phyloP scores from a whole-genome alignment of 1,140 invertebrate species.

The Odontomachus brunneus region DNA sequence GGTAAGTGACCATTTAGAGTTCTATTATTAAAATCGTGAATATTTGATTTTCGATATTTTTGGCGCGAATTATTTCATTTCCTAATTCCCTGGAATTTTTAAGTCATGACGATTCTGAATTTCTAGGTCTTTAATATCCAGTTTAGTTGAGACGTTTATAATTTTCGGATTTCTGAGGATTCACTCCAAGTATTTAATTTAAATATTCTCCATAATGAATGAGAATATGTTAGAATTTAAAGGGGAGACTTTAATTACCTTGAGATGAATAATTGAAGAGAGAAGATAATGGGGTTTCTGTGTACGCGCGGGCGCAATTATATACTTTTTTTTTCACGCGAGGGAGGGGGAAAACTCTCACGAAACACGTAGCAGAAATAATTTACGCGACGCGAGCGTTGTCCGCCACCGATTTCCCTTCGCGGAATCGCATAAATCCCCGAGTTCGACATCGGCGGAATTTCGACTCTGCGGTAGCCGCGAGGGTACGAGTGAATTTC shows the following conservation, averaged over 20 bases:
- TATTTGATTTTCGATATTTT: background rate
- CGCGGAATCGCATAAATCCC: constrained; percentile 32
- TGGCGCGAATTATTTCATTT: background rate
- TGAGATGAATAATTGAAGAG: background rate
- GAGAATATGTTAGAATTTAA: background rate
- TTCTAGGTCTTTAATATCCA: background rate
- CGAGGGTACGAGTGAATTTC: constrained; percentile 65
- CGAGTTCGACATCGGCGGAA: constrained; percentile 37
- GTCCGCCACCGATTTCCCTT: constrained; percentile 21
- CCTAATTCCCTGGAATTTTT: background rate
- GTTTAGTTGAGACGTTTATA: too few relatives aligned
- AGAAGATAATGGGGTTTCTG: background rate
- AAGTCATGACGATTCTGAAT: background rate
- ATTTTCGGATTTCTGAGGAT: background rate
- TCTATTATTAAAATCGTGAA: too few relatives aligned
- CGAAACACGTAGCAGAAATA: constrained; percentile 17
- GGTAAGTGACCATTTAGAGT: too few relatives aligned
- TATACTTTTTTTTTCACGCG: constrained; percentile 3
- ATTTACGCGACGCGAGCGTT: constrained; percentile 24
- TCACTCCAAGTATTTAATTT: too few relatives aligned
- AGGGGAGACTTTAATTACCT: background rate
- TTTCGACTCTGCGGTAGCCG: constrained; percentile 27
- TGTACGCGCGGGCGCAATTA: too few relatives aligned
- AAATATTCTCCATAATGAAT: background rate
- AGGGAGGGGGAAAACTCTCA: background rate